Base-by-base conservation (phyloP, 2,113 vertebrate genomes). In the Irena cyanogastra region DNA sequence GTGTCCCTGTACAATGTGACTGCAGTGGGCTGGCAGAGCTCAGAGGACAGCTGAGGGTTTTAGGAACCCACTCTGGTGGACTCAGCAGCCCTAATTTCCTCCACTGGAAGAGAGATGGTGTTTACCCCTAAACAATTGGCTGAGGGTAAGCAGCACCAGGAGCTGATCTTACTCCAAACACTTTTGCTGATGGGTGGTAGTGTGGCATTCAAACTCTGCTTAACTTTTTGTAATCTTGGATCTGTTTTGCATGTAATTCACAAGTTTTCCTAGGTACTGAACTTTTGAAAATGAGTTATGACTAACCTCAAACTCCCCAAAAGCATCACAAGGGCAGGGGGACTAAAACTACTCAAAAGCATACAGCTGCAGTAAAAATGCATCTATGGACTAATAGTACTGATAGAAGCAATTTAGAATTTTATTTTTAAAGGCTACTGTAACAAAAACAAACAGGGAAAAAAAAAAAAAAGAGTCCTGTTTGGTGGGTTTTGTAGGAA, bases 1-100 rank as follows among this genome's bases (percentile, higher is more conserved):
- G 0, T 11, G 6, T 49, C 5, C 9, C 50, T 49, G 7, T 39
- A 59, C 0, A 0, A 4, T 27, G 22, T 0, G 1, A 52, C 10
- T 45, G n/a, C n/a, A n/a, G n/a, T n/a, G n/a, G n/a, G n/a, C n/a
- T n/a, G n/a, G 42, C 37, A 24, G 14, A 22, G 41, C 23, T 79
- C 22, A 26, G n/a, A 42, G 31, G 41, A 39, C 20, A 56, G 56
- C n/a, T 47, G n/a, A 59, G 11, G 18, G 15, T 31, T 87, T 83
- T 63, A 31, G 53, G 28, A 66, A 44, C 27, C 31, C 24, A 24
- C 12, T 4, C 19, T 2, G 2, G 26, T 63, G 23, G 72, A 33
- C 28, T 68, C 22, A 16, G 35, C 16, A 3, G 4, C 8, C 7
- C 19, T 31, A 1, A 64, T 64, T 64, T 64, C 54, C 15, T 4